Conservation (phyloP, 2,797 vertebrate genomes). For the Micromesistius poutassou region DNA sequence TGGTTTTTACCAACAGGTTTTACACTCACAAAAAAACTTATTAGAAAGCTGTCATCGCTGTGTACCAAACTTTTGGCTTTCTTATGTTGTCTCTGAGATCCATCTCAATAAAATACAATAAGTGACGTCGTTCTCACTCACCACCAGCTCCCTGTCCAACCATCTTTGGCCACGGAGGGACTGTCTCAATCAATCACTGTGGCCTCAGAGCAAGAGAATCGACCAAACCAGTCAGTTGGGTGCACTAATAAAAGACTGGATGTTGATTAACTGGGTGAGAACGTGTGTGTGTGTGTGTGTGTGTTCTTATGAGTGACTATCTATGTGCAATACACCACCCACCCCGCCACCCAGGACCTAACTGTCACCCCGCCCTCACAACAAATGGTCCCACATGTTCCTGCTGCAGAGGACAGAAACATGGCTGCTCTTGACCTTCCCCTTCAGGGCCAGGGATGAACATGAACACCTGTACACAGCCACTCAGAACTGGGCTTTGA, state of each 20-base stretch:
- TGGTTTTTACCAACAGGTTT: background rate
- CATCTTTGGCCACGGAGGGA: background rate
- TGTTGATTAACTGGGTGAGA: background rate
- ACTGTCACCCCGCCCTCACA: no score
- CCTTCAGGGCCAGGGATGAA: background rate
- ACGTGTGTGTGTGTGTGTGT: background rate
- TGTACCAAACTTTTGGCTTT: background rate
- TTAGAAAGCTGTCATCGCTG: no score
- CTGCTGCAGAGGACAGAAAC: background rate
- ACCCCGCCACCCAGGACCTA: no score
- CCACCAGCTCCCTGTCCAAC: background rate
- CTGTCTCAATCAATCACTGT: conserved; percentile 12
- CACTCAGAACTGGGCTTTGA: background rate
- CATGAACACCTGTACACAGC: background rate
- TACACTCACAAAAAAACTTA: no score
- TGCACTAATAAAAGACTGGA: background rate
- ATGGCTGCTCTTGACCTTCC: background rate
- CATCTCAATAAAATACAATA: background rate
- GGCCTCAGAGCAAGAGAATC: background rate
- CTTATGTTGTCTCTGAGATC: background rate
- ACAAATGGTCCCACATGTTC: background rate
- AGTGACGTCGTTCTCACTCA: background rate
- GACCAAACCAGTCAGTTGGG: conserved; percentile 3
- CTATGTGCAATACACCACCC: background rate
- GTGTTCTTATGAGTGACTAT: background rate